Evolutionary conservation across 2,888 invertebrate species (phyloP).

Genomic region (Cosmopolites sordidus): DNA sequence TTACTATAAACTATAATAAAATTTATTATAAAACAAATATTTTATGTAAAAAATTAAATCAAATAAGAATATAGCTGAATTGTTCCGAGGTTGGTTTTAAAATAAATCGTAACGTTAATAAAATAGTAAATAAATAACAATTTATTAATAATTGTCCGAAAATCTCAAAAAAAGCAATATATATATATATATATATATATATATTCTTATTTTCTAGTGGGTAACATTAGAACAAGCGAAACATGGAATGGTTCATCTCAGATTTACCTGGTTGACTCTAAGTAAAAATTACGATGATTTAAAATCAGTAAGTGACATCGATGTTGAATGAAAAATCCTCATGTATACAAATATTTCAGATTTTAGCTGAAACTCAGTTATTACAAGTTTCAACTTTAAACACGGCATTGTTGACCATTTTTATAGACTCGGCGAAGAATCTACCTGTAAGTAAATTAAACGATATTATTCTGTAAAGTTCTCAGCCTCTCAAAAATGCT

Average conservation of each 20-base stretch:
- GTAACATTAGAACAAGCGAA: constrained; percentile 91
- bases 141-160: too few species aligned
- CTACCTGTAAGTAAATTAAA: constrained; percentile 80
- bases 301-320: constrained; percentile 60
- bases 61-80: too few species aligned
- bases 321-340: not conserved
- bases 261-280: constrained; percentile 84
- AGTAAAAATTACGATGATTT: constrained; percentile 68
- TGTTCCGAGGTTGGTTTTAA: too few species aligned
- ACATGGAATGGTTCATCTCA: constrained; percentile 88
- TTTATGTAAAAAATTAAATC: too few species aligned
- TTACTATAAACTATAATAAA: too few species aligned
- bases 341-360: constrained; percentile 49
- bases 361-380: constrained; percentile 68
- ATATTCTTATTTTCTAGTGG: constrained; percentile 65
- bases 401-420: constrained; percentile 76
- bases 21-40: too few species aligned
- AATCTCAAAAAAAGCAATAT: too few species aligned
- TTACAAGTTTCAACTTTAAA: constrained; percentile 71
- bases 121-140: not conserved
- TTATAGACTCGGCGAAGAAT: constrained; percentile 87
- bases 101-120: too few species aligned
- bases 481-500: too few species aligned
- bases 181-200: too few species aligned
- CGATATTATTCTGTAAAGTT: too few species aligned